A percentile compares a stretch with the other conserved stretches of the same genome.
Conservation (phyloP, 2,888 invertebrate species). For the Eilema griseolum region DNA sequence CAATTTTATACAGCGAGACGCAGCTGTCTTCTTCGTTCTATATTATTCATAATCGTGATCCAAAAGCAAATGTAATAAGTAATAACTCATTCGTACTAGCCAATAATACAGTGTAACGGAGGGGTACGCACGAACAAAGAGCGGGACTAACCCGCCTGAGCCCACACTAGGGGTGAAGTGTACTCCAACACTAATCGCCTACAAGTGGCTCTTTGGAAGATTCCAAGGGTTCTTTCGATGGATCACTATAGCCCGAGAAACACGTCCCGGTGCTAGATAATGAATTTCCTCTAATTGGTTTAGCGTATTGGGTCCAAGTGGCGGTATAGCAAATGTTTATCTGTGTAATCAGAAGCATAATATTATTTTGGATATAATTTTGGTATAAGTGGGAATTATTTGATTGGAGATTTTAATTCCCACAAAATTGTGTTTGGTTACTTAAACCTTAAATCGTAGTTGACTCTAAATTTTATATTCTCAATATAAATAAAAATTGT, state of each 20-base stretch:
- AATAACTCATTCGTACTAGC: slow-evolving; percentile 62
- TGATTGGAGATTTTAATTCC: neutral
- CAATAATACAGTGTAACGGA: slow-evolving; percentile 66
- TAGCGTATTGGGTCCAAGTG: slow-evolving; percentile 65
- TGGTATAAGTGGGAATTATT: slow-evolving; percentile 1
- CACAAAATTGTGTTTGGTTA: neutral
- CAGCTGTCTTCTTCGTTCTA: slow-evolving; percentile 11
- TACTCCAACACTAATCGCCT: slow-evolving; percentile 78
- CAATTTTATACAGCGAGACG: slow-evolving; percentile 1
- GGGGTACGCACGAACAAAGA: slow-evolving; percentile 71
- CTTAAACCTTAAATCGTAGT: neutral
- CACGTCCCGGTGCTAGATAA: slow-evolving; percentile 77
- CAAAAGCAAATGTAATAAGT: slow-evolving; percentile 60
- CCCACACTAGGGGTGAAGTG: slow-evolving; percentile 73
- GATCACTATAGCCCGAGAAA: slow-evolving; percentile 78
- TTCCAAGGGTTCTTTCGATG: slow-evolving; percentile 78
- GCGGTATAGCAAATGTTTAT: slow-evolving; percentile 35
- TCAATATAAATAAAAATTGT: too few species aligned
- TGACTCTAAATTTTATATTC: neutral
- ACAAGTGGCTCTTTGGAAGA: slow-evolving; percentile 75
- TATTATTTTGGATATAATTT: slow-evolving; percentile 31
- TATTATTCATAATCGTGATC: slow-evolving; percentile 43
- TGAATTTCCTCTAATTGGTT: slow-evolving; percentile 81
- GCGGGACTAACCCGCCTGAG: slow-evolving; percentile 65
- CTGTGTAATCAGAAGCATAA: slow-evolving; percentile 31